Conservation (phyloP, 2,888 invertebrate species). For the Erebia epiphron region DNA sequence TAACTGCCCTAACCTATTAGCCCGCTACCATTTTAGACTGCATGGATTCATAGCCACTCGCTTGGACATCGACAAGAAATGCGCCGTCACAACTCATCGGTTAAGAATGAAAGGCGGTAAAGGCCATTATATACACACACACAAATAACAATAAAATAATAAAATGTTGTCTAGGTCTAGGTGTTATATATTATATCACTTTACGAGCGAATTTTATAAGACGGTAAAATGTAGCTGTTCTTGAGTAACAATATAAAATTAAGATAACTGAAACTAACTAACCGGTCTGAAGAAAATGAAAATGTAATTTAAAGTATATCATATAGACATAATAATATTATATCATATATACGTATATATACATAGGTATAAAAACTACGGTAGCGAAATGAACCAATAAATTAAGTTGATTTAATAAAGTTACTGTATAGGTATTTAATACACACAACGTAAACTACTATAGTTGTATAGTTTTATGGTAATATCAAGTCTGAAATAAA, state of each 20-base stretch:
- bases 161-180: background rate
- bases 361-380: conserved; percentile 9
- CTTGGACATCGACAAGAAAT: background rate
- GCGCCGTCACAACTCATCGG: background rate
- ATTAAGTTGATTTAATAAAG: conserved; percentile 27
- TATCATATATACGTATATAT: no score
- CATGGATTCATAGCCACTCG: background rate
- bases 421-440: background rate
- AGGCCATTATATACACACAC: background rate
- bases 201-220: background rate
- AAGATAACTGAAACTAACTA: background rate
- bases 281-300: background rate
- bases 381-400: conserved; percentile 25
- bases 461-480: conserved; percentile 15
- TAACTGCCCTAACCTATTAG: no score
- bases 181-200: background rate
- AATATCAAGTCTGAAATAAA: conserved; percentile 10
- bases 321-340: no score
- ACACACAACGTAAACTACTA: conserved; percentile 9
- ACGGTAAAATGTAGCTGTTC: background rate
- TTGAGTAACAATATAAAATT: background rate
- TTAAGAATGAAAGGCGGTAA: background rate
- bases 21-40: no score
- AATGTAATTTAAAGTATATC: no score
- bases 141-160: no score